Evolutionary conservation across 1,140 invertebrate species (phyloP).

Genomic region (Dolichoris vasculosae): DNA sequence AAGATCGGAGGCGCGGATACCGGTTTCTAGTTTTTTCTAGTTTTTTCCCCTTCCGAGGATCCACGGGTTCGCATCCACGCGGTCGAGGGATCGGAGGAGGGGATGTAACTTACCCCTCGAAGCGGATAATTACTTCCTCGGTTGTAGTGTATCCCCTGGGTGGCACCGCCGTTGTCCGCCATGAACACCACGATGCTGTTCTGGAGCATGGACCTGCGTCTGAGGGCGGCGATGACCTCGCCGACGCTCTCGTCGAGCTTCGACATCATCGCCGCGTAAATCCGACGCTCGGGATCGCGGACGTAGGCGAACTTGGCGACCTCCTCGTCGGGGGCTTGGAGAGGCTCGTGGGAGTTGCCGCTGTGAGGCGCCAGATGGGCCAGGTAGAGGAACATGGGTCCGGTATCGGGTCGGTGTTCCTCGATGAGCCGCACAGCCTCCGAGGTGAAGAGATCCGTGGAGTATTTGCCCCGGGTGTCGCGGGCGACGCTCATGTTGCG

Average conservation of each 20-base stretch:
- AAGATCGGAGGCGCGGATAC: too few species aligned
- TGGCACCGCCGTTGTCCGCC: constrained; percentile 88
- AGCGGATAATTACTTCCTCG: constrained; percentile 91
- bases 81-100: too few species aligned
- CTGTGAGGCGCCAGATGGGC: constrained; percentile 87
- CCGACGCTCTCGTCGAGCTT: constrained; percentile 91
- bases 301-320: constrained; percentile 85
- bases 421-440: constrained; percentile 83
- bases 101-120: constrained; percentile 79
- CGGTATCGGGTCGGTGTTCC: constrained; percentile 75
- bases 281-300: constrained; percentile 81
- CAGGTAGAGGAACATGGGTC: constrained; percentile 86
- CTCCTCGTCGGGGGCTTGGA: constrained; percentile 86
- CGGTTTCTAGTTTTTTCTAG: too few species aligned
- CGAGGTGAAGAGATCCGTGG: constrained; percentile 85
- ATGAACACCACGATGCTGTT: constrained; percentile 86
- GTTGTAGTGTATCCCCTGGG: constrained; percentile 82
- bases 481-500: constrained; percentile 78
- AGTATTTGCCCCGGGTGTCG: constrained; percentile 79
- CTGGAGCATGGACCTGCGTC: constrained; percentile 79
- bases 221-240: constrained; percentile 82
- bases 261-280: constrained; percentile 93
- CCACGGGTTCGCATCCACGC: not conserved
- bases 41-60: too few species aligned
- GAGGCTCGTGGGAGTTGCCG: constrained; percentile 79